Percentiles rank a stretch among this genome's conserved stretches.
phyloP scores from a whole-genome alignment of 2,113 vertebrate species.

The Telmatochromis brachygnathus region DNA sequence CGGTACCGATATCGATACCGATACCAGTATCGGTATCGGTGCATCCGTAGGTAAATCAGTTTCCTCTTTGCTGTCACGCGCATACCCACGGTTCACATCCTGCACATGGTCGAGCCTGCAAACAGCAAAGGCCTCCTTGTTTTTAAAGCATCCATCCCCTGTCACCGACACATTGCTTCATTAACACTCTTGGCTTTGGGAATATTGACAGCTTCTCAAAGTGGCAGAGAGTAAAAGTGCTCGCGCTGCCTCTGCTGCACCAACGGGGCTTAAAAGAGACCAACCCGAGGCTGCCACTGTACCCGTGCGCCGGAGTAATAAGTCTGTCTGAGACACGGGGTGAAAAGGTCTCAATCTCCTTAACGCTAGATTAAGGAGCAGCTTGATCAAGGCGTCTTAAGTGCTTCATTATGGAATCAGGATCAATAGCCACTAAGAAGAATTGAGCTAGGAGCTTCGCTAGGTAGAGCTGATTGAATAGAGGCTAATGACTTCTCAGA shows the following conservation, averaged over 20 bases:
- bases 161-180: conserved; percentile 30
- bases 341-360: conserved; percentile 61
- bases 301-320: conserved; percentile 17
- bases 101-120: background rate
- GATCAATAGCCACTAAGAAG: conserved; percentile 60
- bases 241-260: background rate
- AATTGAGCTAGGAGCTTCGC: conserved; percentile 45
- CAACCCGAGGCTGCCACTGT: conserved; percentile 17
- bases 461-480: conserved; percentile 55
- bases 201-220: conserved; percentile 32
- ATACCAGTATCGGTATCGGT: too few species aligned
- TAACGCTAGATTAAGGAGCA: conserved; percentile 58
- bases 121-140: conserved; percentile 12
- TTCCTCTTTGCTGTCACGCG: conserved; percentile 4
- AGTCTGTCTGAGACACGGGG: conserved; percentile 35
- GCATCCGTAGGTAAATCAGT: conserved; percentile 7
- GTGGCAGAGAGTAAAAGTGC: conserved; percentile 39
- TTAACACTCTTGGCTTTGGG: conserved; percentile 40
- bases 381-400: conserved; percentile 65
- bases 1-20: rapidly evolving
- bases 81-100: background rate
- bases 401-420: conserved; percentile 59
- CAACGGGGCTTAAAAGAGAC: conserved; percentile 27
- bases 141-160: conserved; percentile 9
- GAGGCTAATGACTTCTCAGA: conserved; percentile 51